A percentile compares a stretch with the other conserved stretches of the same genome.
These are phyloP conservation scores for Polyploca ridens DNA, from an alignment of 2,888 invertebrate species.

Conservation along the genomic window DNA sequence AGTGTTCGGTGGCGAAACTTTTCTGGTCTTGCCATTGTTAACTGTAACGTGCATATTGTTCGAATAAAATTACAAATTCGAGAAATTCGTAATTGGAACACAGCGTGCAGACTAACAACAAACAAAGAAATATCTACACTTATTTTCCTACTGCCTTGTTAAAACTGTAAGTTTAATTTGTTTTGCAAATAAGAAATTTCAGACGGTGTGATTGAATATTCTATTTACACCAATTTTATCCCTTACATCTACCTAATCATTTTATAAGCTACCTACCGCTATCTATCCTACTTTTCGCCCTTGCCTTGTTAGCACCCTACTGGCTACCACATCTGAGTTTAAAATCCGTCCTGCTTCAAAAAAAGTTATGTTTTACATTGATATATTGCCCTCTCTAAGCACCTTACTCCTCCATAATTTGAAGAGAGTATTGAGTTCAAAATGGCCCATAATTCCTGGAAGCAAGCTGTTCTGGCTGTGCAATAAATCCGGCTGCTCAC, in stretches of 20 bases:
- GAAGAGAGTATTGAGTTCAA: conserved; percentile 5
- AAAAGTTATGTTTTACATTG: too few relatives aligned
- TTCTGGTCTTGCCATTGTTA: conserved; percentile 33
- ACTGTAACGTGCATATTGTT: conserved; percentile 30
- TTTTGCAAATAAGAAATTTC: background rate
- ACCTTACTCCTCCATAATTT: too few relatives aligned
- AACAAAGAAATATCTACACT: background rate
- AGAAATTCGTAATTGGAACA: background rate
- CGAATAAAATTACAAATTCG: conserved; percentile 9
- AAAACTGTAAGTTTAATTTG: background rate
- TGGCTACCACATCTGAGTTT: too few relatives aligned
- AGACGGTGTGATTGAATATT: background rate
- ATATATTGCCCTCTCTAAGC: too few relatives aligned
- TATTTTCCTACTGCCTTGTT: background rate
- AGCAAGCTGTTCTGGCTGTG: conserved; percentile 26
- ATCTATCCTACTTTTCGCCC: too few relatives aligned
- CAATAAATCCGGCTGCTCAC: conserved; percentile 46
- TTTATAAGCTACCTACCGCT: too few relatives aligned
- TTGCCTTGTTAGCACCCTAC: too few relatives aligned
- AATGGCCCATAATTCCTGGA: conserved; percentile 8
- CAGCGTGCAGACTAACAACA: background rate
- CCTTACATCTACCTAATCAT: too few relatives aligned
- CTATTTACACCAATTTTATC: too few relatives aligned
- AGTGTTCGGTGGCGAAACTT: conserved; percentile 44
- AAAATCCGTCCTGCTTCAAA: too few relatives aligned